Conservation (phyloP, 2,797 vertebrate genomes). For the Mergus octosetaceus region DNA sequence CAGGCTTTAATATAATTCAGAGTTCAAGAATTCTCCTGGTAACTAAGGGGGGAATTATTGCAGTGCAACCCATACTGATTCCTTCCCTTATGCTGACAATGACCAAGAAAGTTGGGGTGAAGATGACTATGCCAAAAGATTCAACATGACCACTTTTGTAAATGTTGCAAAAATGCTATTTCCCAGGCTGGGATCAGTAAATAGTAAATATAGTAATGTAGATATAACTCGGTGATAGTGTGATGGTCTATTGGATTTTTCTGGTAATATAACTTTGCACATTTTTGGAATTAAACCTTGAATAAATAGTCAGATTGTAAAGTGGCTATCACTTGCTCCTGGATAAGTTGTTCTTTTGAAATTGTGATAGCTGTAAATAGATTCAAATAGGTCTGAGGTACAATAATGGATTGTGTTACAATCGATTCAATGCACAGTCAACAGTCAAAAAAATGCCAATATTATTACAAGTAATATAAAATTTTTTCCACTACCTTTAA, state of each 20-base stretch:
- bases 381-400: neutral
- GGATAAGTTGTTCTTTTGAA: neutral
- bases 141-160: neutral
- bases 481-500: neutral
- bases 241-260: neutral
- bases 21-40: neutral
- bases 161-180: neutral
- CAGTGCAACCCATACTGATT: neutral
- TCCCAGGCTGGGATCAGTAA: neutral
- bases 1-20: neutral
- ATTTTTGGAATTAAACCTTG: conserved; percentile 5
- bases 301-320: neutral
- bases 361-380: neutral
- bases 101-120: neutral
- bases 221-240: neutral
- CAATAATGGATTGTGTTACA: neutral
- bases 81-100: neutral
- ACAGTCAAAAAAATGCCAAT: neutral
- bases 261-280: neutral
- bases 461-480: neutral
- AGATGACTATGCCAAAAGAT: neutral
- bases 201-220: neutral
- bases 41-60: neutral
- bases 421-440: neutral
- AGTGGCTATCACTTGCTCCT: neutral